phyloP scores from a whole-genome alignment of 2,797 vertebrate species.

The Mormyrus proboscirostris region DNA sequence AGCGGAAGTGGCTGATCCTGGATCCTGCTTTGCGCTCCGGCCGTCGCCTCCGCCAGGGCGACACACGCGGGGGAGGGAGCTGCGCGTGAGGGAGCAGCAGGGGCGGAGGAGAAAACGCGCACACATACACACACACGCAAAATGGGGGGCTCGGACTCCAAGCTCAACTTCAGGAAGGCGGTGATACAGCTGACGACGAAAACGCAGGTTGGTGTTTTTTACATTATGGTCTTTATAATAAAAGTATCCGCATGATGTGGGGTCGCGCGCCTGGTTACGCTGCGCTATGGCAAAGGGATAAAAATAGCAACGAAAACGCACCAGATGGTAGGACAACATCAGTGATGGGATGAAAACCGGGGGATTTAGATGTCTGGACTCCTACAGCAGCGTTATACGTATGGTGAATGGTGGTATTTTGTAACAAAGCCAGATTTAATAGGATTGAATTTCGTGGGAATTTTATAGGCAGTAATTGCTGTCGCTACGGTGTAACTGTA shows the following conservation, averaged over 20 bases:
- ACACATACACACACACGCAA: background rate
- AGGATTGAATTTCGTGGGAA: background rate
- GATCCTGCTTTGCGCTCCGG: conserved; percentile 48
- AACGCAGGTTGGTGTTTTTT: conserved; percentile 49
- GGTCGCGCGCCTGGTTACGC: background rate
- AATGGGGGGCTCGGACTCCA: conserved; percentile 70
- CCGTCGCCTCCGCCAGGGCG: background rate
- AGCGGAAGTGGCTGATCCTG: conserved; percentile 45
- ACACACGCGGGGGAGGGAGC: background rate
- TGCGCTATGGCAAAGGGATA: background rate
- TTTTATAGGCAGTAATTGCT: background rate
- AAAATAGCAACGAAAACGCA: conserved; percentile 28
- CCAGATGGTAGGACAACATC: conserved; percentile 44
- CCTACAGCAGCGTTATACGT: background rate
- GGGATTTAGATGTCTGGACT: background rate
- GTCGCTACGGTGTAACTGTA: background rate
- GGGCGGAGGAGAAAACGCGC: background rate
- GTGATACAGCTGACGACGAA: conserved; percentile 71
- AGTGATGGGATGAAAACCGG: background rate
- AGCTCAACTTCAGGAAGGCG: conserved; percentile 74
- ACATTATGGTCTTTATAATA: conserved; percentile 2
- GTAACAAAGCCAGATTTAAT: background rate
- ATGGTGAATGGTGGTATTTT: background rate
- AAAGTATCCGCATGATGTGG: background rate
- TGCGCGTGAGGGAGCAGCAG: conserved; percentile 35